Conservation (phyloP, 2,113 vertebrate species). For the Lucifuga dentata region DNA sequence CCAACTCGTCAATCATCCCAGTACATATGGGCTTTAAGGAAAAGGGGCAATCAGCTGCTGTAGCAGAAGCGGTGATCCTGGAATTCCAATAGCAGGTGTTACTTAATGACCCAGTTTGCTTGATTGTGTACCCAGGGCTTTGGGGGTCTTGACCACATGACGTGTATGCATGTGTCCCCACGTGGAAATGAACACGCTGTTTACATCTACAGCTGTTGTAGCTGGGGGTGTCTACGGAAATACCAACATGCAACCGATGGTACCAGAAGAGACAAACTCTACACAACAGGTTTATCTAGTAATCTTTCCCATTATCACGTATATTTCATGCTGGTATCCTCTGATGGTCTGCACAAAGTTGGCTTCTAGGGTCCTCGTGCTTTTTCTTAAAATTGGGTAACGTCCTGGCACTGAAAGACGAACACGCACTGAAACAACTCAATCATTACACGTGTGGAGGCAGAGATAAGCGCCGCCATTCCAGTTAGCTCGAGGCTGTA, state of each 20-base stretch:
- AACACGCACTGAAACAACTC: too few species aligned
- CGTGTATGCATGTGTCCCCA: conserved; percentile 45
- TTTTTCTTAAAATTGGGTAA: too few species aligned
- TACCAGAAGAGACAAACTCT: conserved; percentile 18
- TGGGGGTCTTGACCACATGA: conserved; percentile 54
- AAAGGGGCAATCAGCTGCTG: conserved; percentile 58
- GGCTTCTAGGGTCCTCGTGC: conserved; percentile 5
- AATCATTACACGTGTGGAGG: conserved; percentile 16
- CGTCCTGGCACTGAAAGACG: too few species aligned
- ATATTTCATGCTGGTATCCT: conserved; percentile 36
- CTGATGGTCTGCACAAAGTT: conserved; percentile 48
- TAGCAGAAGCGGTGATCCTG: conserved; percentile 49
- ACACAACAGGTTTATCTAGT: conserved; percentile 17
- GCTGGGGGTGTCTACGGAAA: conserved; percentile 45
- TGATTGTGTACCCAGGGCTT: conserved; percentile 53
- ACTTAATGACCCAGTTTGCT: conserved; percentile 49
- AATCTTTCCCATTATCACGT: conserved; percentile 53
- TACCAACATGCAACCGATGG: conserved; percentile 16
- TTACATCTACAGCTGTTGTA: conserved; percentile 63
- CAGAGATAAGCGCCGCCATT: conserved; percentile 13
- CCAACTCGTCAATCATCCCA: conserved; percentile 58
- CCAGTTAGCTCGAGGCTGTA: conserved; percentile 27
- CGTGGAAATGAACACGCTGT: conserved; percentile 61
- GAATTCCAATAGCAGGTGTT: conserved; percentile 74
- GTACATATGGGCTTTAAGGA: conserved; percentile 50